Evolutionary conservation across 2,888 invertebrate species (phyloP), one percentile per base, ranked within the genome.

Genomic region (Hipparchia sbordonii): DNA sequence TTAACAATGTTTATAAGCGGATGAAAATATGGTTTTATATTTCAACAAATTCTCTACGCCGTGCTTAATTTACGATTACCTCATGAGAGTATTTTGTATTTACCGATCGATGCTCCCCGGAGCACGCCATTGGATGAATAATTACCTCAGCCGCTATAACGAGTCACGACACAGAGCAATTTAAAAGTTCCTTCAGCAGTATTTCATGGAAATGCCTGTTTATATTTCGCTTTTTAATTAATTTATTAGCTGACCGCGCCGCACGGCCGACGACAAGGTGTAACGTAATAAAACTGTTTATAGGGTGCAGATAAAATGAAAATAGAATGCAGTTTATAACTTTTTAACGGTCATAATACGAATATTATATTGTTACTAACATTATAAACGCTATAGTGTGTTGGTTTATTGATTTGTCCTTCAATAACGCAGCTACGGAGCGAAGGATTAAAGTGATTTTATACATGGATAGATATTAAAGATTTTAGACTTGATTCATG

Each of bases 151-250:
- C 60, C 39, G 45, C 39, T 60, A 33, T 54, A 69, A 71, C 45
- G 33, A 68, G 68, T 70, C 70, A 72, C 72, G 68, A 52, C 60
- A 69, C n/a, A 39, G 56, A 48, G 68, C 68, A 63, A 68, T 72
- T 72, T 72, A 62, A 72, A 72, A 72, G 68, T 67, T 57, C 63
- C 61, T 72, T 67, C 72, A 60, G 61, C 45, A 45, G 60, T 59
- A 46, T 63, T 72, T 68, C 68, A 68, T 68, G 57, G 61, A 54
- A 67, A 61, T 10, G 48, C 68, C 54, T 39, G 56, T 70, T 70
- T 63, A 70, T 60, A 56, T 63, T 63, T 67, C 67, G 67, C 45
- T 67, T 67, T 67, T 67, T 56, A 67, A 67, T 67, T 67, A 65
- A 65, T 65, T 65, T 65, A 65, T 52, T 52, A 65, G 51, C 65